phyloP scores from a whole-genome alignment of 2,888 invertebrate species.

The Drosophila prolongata region DNA sequence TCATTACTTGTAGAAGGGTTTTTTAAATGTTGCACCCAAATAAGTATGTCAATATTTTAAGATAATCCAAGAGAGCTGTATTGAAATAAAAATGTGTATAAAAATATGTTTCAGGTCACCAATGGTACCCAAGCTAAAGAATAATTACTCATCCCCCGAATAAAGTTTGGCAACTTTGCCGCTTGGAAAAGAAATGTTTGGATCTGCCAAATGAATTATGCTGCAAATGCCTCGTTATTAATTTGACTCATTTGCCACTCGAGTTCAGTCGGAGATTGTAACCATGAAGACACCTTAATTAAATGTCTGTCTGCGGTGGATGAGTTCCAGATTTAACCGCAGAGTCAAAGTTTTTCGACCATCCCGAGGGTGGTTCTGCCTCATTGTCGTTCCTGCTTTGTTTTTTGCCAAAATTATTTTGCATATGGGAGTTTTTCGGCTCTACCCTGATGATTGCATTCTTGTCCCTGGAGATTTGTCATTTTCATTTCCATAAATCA shows the following conservation, averaged over 20 bases:
- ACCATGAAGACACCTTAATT: conserved; percentile 83
- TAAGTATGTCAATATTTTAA: no score
- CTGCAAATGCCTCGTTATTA: conserved; percentile 84
- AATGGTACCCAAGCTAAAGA: background rate
- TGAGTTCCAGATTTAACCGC: conserved; percentile 57
- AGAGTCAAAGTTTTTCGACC: conserved; percentile 65
- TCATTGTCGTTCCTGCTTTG: conserved; percentile 25
- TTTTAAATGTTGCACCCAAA: no score
- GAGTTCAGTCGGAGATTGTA: conserved; percentile 60
- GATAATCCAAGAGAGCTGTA: no score
- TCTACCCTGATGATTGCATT: conserved; percentile 39
- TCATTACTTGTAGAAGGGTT: no score
- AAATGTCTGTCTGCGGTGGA: conserved; percentile 80
- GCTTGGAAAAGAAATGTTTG: conserved; percentile 8
- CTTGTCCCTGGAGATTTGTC: conserved; percentile 63
- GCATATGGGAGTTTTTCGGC: conserved; percentile 73
- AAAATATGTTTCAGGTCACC: background rate
- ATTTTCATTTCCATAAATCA: conserved; percentile 82
- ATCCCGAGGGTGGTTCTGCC: conserved; percentile 53
- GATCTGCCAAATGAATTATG: conserved; percentile 70
- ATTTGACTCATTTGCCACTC: conserved; percentile 83
- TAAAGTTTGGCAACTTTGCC: background rate
- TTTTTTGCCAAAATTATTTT: conserved; percentile 59
- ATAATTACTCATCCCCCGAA: conserved; percentile 54
- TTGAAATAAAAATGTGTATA: no score